phyloP scores from a whole-genome alignment of 2,797 vertebrate species.

The Ctenosaura bakeri region DNA sequence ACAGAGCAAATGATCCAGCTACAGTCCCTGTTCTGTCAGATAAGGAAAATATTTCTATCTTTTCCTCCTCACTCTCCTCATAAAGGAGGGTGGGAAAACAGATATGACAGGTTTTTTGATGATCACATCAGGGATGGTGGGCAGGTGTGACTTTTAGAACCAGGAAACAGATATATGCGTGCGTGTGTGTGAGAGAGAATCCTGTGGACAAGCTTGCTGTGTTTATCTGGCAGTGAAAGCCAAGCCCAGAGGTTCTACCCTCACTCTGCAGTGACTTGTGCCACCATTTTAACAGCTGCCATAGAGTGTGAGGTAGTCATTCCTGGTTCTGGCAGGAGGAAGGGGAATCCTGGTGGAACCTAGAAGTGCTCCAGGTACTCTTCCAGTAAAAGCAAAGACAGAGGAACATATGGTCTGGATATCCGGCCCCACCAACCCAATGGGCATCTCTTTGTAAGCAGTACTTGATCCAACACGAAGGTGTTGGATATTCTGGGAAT shows the following conservation, averaged over 20 bases:
- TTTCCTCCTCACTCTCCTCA: too few relatives aligned
- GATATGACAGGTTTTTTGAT: background rate
- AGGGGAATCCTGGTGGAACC: slow-evolving; percentile 2
- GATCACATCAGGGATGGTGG: background rate
- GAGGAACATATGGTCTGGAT: background rate
- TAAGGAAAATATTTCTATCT: background rate
- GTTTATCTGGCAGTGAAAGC: background rate
- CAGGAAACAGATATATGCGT: background rate
- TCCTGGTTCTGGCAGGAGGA: slow-evolving; percentile 17
- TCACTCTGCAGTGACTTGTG: background rate
- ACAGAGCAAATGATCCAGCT: background rate
- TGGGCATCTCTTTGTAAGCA: background rate
- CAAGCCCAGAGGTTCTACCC: background rate
- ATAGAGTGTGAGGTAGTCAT: slow-evolving; percentile 44
- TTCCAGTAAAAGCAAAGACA: background rate
- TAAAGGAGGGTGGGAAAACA: background rate
- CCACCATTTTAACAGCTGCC: slow-evolving; percentile 34
- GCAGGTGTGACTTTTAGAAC: background rate
- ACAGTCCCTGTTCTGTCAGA: background rate
- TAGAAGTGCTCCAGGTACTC: background rate
- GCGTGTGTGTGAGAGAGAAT: too few relatives aligned
- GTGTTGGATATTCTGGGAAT: background rate
- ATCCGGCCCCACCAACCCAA: background rate
- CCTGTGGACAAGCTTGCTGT: background rate
- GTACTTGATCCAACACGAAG: background rate